phyloP scores from a whole-genome alignment of 2,888 invertebrate species.

The Oligia strigilis region DNA sequence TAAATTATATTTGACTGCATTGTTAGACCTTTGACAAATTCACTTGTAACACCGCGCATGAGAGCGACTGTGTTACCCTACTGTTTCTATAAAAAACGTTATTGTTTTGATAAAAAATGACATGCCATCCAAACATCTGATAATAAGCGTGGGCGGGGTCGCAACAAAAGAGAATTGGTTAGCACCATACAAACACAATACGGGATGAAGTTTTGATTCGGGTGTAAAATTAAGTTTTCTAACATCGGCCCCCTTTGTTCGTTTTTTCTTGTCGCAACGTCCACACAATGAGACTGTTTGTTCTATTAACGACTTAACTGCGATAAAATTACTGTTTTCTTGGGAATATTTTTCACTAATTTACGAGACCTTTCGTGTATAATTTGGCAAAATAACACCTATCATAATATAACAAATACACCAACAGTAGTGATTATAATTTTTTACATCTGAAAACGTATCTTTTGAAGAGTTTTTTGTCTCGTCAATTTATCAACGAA shows the following conservation, averaged over 20 bases:
- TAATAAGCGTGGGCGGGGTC: conserved; percentile 88
- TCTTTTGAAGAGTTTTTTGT: conserved; percentile 39
- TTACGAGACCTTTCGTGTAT: conserved; percentile 59
- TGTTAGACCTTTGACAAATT: conserved; percentile 83
- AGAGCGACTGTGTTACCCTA: conserved; percentile 78
- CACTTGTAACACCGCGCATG: conserved; percentile 76
- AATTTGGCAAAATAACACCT: conserved; percentile 69
- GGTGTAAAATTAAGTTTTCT: conserved; percentile 89
- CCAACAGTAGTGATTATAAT: conserved; percentile 33
- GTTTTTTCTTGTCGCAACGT: conserved; percentile 81
- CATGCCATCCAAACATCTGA: conserved; percentile 88
- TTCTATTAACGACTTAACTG: conserved; percentile 77
- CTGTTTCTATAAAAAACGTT: conserved; percentile 79
- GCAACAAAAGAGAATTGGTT: conserved; percentile 88
- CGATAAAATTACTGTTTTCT: conserved; percentile 76
- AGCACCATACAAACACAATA: conserved; percentile 87
- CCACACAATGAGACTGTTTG: conserved; percentile 81
- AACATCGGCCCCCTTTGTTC: conserved; percentile 79
- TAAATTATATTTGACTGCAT: conserved; percentile 80
- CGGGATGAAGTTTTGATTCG: conserved; percentile 85
- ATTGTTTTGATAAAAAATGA: conserved; percentile 91
- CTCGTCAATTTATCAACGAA: conserved; percentile 50
- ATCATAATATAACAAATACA: conserved; percentile 29
- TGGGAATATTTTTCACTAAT: conserved; percentile 61
- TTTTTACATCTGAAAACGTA: conserved; percentile 32